A percentile compares a stretch with the other conserved stretches of the same genome.
Conservation (phyloP, 2,113 vertebrate genomes). For the Hirundichthys speculiger region DNA sequence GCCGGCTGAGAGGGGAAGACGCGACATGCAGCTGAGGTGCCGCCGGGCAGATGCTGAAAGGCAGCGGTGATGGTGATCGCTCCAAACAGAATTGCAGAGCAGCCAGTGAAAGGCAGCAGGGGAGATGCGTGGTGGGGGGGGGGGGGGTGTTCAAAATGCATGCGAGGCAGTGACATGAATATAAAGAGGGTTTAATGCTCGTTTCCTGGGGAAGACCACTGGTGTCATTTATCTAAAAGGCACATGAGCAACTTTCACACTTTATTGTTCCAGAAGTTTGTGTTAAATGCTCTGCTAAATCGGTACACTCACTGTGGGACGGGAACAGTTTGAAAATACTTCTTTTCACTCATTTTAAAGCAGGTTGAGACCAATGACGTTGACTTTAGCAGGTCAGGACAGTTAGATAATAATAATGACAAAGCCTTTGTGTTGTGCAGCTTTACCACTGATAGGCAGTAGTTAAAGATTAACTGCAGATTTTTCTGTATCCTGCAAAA, state of each 20-base stretch:
- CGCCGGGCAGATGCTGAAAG: constrained; percentile 44
- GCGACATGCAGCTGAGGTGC: constrained; percentile 33
- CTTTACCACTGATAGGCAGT: too few species aligned
- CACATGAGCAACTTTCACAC: background rate
- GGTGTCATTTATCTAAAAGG: constrained; percentile 4
- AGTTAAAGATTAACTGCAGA: too few species aligned
- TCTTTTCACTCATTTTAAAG: too few species aligned
- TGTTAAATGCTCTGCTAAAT: background rate
- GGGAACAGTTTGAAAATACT: too few species aligned
- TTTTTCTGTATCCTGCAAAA: too few species aligned
- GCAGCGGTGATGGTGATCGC: constrained; percentile 28
- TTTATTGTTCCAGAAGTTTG: background rate
- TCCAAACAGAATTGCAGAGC: constrained; percentile 30
- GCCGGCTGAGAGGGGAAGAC: constrained; percentile 17
- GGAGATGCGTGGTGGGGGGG: background rate
- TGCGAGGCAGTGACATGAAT: constrained; percentile 20
- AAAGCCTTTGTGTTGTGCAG: too few species aligned
- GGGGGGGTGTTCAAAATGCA: constrained; percentile 25
- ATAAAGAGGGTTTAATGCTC: constrained; percentile 7
- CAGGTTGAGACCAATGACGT: too few species aligned
- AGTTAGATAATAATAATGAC: too few species aligned
- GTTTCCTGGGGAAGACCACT: constrained; percentile 8
- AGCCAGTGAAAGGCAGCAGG: constrained; percentile 15
- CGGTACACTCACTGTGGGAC: too few species aligned
- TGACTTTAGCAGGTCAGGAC: too few species aligned